These are phyloP conservation scores for Paracanthobrama guichenoti DNA, from an alignment of 2,113 vertebrate species.

Conservation along the genomic window DNA sequence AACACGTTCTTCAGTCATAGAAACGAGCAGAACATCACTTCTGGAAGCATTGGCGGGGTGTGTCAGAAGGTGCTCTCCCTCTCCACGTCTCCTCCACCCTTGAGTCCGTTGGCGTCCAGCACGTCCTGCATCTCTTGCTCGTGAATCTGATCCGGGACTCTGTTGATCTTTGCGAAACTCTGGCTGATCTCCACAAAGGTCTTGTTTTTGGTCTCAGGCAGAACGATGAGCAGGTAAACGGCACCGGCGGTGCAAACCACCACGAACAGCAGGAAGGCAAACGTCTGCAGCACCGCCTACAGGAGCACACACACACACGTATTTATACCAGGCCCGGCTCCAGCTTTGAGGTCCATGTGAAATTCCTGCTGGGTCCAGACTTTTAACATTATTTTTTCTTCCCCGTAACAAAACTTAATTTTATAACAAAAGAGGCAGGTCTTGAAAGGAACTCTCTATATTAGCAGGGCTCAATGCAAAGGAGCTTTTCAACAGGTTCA, in stretches of 20 bases:
- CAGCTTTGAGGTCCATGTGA: too few relatives aligned
- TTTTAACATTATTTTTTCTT: too few relatives aligned
- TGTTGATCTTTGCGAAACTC: constrained; percentile 88
- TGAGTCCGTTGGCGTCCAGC: constrained; percentile 54
- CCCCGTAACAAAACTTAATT: too few relatives aligned
- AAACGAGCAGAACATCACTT: not conserved
- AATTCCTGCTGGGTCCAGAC: too few relatives aligned
- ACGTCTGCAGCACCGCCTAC: constrained; percentile 81
- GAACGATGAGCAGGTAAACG: constrained; percentile 80
- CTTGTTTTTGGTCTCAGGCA: constrained; percentile 96
- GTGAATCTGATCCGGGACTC: constrained; percentile 60
- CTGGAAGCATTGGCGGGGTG: not conserved
- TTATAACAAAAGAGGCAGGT: too few relatives aligned
- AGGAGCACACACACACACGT: constrained; percentile 17
- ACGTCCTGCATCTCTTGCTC: constrained; percentile 74
- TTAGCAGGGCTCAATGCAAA: too few relatives aligned
- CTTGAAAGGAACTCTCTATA: too few relatives aligned
- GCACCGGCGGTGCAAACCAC: constrained; percentile 79
- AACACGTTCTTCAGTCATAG: not conserved
- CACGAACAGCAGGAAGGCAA: constrained; percentile 89
- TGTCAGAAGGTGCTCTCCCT: constrained; percentile 68
- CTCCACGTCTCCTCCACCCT: constrained; percentile 54
- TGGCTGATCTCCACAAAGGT: constrained; percentile 89
- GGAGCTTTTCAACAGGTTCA: too few relatives aligned
- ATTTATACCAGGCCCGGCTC: too few relatives aligned